Evolutionary conservation across 2,113 vertebrate species (phyloP).

Genomic region (Poicephalus meyeri): DNA sequence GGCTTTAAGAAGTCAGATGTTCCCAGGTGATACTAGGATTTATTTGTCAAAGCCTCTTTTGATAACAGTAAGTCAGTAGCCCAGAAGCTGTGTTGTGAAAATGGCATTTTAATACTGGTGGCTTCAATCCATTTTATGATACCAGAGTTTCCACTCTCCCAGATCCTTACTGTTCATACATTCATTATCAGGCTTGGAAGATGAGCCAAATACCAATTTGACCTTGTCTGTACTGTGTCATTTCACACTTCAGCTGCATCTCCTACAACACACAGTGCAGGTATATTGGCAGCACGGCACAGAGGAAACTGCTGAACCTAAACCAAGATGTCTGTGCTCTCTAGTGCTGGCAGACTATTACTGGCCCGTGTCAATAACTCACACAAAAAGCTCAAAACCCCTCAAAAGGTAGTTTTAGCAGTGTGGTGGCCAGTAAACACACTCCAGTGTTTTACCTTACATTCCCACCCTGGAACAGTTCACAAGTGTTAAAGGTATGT

Average conservation of each 20-base stretch:
- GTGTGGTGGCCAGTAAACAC: not conserved
- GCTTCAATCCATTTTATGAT: not conserved
- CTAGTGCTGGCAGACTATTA: not conserved
- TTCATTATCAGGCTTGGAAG: not conserved
- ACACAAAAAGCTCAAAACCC: not conserved
- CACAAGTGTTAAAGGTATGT: not conserved
- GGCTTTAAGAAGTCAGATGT: slow-evolving; percentile 52
- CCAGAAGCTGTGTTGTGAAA: not conserved
- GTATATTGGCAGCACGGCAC: not conserved
- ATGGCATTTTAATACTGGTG: not conserved
- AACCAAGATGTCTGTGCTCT: not conserved
- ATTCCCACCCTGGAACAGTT: not conserved
- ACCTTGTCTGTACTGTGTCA: not conserved
- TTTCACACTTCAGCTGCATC: not conserved
- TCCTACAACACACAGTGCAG: not conserved
- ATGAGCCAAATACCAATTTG: not conserved
- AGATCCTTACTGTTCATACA: not conserved
- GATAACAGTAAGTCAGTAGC: slow-evolving; percentile 7
- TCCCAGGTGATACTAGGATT: slow-evolving; percentile 49
- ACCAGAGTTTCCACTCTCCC: not conserved
- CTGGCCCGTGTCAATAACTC: not conserved
- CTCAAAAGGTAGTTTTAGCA: not conserved
- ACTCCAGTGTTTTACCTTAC: not conserved
- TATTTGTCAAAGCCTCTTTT: slow-evolving; percentile 37
- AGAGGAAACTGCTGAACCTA: not conserved